Percentiles rank a stretch among this genome's conserved stretches.
These are phyloP conservation scores for Monoplex corrugatus DNA, from an alignment of 2,888 invertebrate genomes.

Conservation along the genomic window DNA sequence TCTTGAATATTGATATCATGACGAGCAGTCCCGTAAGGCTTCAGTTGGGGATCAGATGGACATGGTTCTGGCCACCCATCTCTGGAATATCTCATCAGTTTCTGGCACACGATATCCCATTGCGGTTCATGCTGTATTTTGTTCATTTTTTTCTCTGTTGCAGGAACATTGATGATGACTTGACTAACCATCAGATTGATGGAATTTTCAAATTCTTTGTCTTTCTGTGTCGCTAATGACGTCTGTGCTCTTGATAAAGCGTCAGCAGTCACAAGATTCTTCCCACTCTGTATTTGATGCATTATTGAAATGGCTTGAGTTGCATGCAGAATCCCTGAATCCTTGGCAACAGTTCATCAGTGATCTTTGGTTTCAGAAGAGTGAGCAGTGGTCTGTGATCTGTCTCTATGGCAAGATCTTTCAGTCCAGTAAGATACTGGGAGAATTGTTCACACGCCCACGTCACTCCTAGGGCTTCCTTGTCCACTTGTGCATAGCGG, in stretches of 20 bases:
- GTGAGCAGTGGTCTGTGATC: slow-evolving; percentile 29
- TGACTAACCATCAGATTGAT: background rate
- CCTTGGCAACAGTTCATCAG: slow-evolving; percentile 31
- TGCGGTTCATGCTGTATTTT: slow-evolving; percentile 8
- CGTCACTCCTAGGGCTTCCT: slow-evolving; percentile 36
- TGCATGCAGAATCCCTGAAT: slow-evolving; percentile 26
- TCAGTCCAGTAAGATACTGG: background rate
- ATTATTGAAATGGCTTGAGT: background rate
- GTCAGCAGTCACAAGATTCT: slow-evolving; percentile 21
- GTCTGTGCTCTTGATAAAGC: slow-evolving; percentile 9
- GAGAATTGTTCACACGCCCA: slow-evolving; percentile 43
- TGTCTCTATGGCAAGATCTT: slow-evolving; percentile 27
- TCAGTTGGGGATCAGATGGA: slow-evolving; percentile 7
- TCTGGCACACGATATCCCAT: background rate
- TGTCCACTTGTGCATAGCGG: too few species aligned
- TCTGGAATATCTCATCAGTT: background rate
- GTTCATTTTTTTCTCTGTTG: slow-evolving; percentile 6
- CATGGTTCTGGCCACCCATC: slow-evolving; percentile 32
- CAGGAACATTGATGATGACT: slow-evolving; percentile 26
- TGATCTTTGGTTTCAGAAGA: slow-evolving; percentile 8
- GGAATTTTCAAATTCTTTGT: background rate
- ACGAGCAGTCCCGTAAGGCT: background rate
- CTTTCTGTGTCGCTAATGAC: background rate
- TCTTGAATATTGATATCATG: background rate
- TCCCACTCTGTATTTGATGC: slow-evolving; percentile 19